phyloP scores from a whole-genome alignment of 2,113 vertebrate species.

The Bungarus multicinctus region DNA sequence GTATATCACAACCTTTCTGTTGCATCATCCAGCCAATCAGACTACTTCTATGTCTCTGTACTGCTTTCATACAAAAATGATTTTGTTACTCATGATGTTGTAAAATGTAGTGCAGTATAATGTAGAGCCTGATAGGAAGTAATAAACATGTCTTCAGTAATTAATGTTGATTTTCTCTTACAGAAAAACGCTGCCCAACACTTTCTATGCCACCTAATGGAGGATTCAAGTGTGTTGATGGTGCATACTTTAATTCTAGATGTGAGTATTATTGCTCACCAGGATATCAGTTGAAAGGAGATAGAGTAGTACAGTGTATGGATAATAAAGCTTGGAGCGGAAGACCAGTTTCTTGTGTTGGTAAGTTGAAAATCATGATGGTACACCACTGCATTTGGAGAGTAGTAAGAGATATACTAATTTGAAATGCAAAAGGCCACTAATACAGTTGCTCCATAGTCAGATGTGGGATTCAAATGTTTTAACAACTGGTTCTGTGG shows the following conservation, averaged over 20 bases:
- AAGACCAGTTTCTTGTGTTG: constrained; percentile 79
- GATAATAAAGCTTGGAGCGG: constrained; percentile 87
- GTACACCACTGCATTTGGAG: not conserved
- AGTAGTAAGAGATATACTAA: not conserved
- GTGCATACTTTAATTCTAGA: constrained; percentile 92
- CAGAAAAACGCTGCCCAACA: constrained; percentile 89
- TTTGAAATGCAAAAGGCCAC: not conserved
- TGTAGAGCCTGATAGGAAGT: not conserved
- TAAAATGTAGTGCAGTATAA: not conserved
- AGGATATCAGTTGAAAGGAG: constrained; percentile 87
- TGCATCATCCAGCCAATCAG: not conserved
- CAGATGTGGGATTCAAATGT: too few species aligned
- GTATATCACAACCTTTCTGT: not conserved
- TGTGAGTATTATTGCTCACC: constrained; percentile 94
- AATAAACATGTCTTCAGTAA: not conserved
- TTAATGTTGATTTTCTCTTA: constrained; percentile 22
- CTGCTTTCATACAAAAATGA: not conserved
- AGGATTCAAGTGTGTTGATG: constrained; percentile 90
- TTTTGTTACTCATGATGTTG: not conserved
- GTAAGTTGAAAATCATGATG: constrained; percentile 73
- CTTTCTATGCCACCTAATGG: constrained; percentile 85
- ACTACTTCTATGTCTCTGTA: not conserved
- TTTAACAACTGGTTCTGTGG: too few species aligned
- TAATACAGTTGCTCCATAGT: not conserved
- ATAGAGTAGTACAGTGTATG: constrained; percentile 81